phyloP scores from a whole-genome alignment of 30 jellyfish, hydroid and myxozoan species.

The Sanderia malayensis region DNA sequence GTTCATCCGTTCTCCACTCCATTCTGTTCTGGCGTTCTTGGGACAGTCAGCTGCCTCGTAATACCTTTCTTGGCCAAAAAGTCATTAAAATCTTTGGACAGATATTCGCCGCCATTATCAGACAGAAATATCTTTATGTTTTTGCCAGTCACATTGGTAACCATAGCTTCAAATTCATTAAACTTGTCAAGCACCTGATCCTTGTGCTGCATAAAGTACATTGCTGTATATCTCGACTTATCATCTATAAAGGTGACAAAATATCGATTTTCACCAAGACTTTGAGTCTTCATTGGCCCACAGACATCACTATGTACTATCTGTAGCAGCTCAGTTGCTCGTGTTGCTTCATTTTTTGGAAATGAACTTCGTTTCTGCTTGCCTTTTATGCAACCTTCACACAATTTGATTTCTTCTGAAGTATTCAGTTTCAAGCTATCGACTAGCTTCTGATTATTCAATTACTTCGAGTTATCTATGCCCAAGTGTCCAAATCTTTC shows the following conservation, averaged over 20 bases:
- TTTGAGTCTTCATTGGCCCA: too few species aligned
- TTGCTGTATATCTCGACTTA: conserved; percentile 27
- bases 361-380: conserved; percentile 3
- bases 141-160: too few species aligned
- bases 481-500: neutral
- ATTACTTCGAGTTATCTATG: neutral
- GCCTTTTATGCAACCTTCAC: neutral
- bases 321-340: too few species aligned
- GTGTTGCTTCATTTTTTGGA: conserved; percentile 11
- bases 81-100: too few species aligned
- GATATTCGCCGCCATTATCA: conserved; percentile 54
- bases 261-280: conserved; percentile 40
- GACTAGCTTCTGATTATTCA: neutral
- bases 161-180: too few species aligned
- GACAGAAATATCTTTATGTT: conserved; percentile 30
- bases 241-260: conserved; percentile 43
- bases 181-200: too few species aligned
- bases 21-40: conserved; percentile 51
- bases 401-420: neutral
- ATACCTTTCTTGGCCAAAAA: conserved; percentile 12
- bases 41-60: conserved; percentile 17
- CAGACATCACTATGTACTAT: too few species aligned
- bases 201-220: conserved; percentile 20
- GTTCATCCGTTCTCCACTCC: conserved; percentile 36
- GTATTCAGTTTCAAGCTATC: neutral